These are phyloP conservation scores for Betta splendens DNA, from an alignment of 2,797 vertebrate genomes.

Conservation along the genomic window DNA sequence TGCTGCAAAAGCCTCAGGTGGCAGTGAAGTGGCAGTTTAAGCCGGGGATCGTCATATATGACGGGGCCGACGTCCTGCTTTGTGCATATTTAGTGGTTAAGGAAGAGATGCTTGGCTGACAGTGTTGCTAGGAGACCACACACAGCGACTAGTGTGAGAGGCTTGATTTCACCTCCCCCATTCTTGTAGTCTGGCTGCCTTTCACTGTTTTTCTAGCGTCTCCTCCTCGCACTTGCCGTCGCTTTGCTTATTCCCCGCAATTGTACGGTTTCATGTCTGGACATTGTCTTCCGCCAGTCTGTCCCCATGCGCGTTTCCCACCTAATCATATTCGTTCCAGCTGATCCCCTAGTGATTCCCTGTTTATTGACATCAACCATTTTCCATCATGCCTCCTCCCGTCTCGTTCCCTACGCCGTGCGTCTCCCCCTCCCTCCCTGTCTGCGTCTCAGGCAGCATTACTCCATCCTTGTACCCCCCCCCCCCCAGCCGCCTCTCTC, in stretches of 20 bases:
- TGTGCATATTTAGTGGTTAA: conserved; percentile 74
- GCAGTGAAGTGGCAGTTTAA: conserved; percentile 39
- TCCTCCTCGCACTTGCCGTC: conserved; percentile 53
- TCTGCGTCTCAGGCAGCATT: conserved; percentile 50
- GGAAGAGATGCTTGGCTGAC: conserved; percentile 78
- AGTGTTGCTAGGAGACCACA: conserved; percentile 90
- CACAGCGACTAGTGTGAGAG: conserved; percentile 83
- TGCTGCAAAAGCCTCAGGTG: conserved; percentile 30
- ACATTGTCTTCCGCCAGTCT: conserved; percentile 37
- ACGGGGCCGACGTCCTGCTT: conserved; percentile 61
- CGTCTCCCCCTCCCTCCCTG: conserved; percentile 36
- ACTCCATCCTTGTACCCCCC: conserved; percentile 22
- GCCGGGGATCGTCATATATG: conserved; percentile 50
- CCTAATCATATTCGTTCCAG: conserved; percentile 40
- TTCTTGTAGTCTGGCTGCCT: conserved; percentile 72
- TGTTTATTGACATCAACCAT: conserved; percentile 49
- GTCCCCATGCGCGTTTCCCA: conserved; percentile 35
- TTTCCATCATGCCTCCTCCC: conserved; percentile 33
- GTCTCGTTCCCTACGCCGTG: conserved; percentile 22
- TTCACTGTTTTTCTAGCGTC: conserved; percentile 60
- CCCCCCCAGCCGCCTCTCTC: conserved; percentile 40
- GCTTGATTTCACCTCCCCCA: conserved; percentile 82
- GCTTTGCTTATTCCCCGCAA: conserved; percentile 55
- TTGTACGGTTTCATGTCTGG: conserved; percentile 29
- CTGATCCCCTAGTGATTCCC: conserved; percentile 43